phyloP scores from a whole-genome alignment of 2,888 invertebrate species.

The Sipha maydis region DNA sequence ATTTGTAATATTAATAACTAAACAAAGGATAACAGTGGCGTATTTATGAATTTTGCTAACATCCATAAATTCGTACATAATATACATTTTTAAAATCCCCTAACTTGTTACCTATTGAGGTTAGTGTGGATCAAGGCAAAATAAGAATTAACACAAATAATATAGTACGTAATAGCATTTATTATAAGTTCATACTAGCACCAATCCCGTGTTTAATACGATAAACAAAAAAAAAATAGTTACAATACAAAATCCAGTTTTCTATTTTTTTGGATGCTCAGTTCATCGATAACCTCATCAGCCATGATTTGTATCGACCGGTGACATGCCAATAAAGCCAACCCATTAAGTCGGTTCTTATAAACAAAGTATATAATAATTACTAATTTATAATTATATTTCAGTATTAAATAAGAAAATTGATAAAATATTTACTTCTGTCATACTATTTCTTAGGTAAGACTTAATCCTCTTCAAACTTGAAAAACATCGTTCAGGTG shows the following conservation, averaged over 20 bases:
- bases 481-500: too few relatives aligned
- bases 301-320: neutral
- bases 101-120: too few relatives aligned
- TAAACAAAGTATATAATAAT: conserved; percentile 19
- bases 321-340: conserved; percentile 17
- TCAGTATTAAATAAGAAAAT: conserved; percentile 25
- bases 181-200: neutral
- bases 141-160: too few relatives aligned
- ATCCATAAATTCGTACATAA: too few relatives aligned
- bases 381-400: conserved; percentile 31
- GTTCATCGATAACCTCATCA: conserved; percentile 4
- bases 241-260: neutral
- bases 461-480: conserved; percentile 62
- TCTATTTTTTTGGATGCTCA: conserved; percentile 12
- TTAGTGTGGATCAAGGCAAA: too few relatives aligned
- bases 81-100: too few relatives aligned
- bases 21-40: too few relatives aligned
- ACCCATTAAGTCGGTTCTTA: conserved; percentile 3
- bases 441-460: too few relatives aligned
- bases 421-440: conserved; percentile 47
- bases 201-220: too few relatives aligned
- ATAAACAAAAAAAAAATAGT: too few relatives aligned
- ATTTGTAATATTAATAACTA: too few relatives aligned
- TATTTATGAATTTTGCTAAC: too few relatives aligned
- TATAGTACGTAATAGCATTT: neutral